A percentile compares a stretch with the other conserved stretches of the same genome.
phyloP scores from a whole-genome alignment of 1,140 invertebrate genomes.

The Leptinotarsa lineolata region DNA sequence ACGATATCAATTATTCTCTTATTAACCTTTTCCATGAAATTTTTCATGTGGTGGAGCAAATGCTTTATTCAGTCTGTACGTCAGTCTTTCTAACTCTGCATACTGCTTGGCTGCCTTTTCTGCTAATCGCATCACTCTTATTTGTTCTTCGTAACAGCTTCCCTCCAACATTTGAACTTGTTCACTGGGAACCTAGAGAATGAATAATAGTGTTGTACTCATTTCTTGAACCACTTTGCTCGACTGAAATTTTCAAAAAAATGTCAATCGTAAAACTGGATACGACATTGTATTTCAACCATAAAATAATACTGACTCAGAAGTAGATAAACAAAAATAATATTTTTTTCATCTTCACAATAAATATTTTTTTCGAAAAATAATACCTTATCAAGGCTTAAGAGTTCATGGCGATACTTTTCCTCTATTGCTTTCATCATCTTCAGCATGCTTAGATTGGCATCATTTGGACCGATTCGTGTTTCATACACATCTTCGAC shows the following conservation, averaged over 20 bases:
- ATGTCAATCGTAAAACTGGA: no score
- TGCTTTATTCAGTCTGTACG: slow-evolving; percentile 59
- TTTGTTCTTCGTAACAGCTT: slow-evolving; percentile 64
- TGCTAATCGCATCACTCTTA: slow-evolving; percentile 62
- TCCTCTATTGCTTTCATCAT: slow-evolving; percentile 68
- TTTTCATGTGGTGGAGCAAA: slow-evolving; percentile 58
- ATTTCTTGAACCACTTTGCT: no score
- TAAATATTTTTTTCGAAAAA: no score
- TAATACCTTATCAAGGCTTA: slow-evolving; percentile 36
- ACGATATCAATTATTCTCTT: no score
- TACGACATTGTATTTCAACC: no score
- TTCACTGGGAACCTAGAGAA: slow-evolving; percentile 57
- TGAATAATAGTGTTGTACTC: no score
- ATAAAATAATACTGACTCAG: no score
- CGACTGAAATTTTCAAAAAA: no score
- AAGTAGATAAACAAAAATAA: no score
- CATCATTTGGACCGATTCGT: slow-evolving; percentile 63
- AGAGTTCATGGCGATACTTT: slow-evolving; percentile 58
- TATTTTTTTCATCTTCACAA: no score
- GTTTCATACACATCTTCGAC: slow-evolving; percentile 69
- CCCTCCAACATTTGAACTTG: slow-evolving; percentile 62
- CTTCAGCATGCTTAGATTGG: slow-evolving; percentile 58
- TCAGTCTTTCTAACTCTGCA: slow-evolving; percentile 60
- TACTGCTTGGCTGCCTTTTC: slow-evolving; percentile 65
- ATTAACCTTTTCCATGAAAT: slow-evolving; percentile 34